Base-by-base conservation (phyloP, 2,888 invertebrate species). In the Plutella xylostella region DNA sequence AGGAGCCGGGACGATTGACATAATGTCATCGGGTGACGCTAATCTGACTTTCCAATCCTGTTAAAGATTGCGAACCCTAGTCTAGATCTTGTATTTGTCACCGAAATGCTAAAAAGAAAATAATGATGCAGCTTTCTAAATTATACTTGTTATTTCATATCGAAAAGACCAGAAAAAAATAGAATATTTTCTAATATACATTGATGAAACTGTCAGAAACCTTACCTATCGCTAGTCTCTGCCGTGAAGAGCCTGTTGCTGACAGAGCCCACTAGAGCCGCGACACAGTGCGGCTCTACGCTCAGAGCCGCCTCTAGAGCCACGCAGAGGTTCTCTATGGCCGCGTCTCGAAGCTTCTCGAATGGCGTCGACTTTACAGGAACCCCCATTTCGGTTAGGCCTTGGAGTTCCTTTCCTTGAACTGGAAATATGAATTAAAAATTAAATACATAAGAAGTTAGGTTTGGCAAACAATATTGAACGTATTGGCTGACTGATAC, bases 241-340 rank as follows among this genome's bases (percentile, higher is more conserved):
- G 97, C 96, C 3, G 96, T 95, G 65, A 97, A 98, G 50, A 98
- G 86, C 47, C 98, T 86, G 65, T 97, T 98, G 7, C 98, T 98
- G 0, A 98, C 93, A 28, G 96, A 95, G 0, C 98, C 97, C 1
- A 99, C 92, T 41, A 99, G 86, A 0, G 98, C 98, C 15, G 97
- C 93, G 0, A 99, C 96, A 72, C 97, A 97, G 66, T 93, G 94
- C 5, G 92, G 91, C 71, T 99, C 98, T 22, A 93, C 89, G 0
- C 89, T 88, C 51, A 97, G 88, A 0, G 97, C 96, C 0, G 98
- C 93, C 64, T 95, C 91, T 34, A 99, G 66, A 2, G 98, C 97
- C 62, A 94, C 92, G 72, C 98, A 98, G 6, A 98, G 80, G 70
- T 98, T 98, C 64, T 96, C 95, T 55, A 98, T 97, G 3, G 98